A percentile compares a stretch with the other conserved stretches of the same genome.
Evolutionary conservation across 2,888 invertebrate species (phyloP).

Genomic region (Acanthosoma haemorrhoidale): DNA sequence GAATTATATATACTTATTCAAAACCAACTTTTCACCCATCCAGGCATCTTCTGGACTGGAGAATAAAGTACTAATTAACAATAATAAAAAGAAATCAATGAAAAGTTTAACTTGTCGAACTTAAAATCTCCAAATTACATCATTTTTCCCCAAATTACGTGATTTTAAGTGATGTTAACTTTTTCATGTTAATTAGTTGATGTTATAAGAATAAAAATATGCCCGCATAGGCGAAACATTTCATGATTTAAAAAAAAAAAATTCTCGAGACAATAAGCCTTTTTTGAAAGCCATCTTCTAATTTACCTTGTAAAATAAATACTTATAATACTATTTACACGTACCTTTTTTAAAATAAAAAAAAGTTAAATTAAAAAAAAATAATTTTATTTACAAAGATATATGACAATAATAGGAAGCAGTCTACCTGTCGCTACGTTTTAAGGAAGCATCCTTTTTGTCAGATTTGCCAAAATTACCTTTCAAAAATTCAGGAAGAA

Average conservation of each 20-base stretch:
- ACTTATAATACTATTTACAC: constrained; percentile 5
- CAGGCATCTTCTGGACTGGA: no score
- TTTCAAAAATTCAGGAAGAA: constrained; percentile 26
- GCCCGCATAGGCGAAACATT: neutral
- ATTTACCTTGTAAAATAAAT: constrained; percentile 11
- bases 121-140: no score
- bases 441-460: neutral
- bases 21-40: no score
- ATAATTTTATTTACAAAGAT: constrained; percentile 8
- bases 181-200: neutral
- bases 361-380: constrained; percentile 9
- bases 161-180: neutral
- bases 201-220: neutral
- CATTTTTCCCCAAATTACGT: no score
- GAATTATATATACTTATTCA: no score
- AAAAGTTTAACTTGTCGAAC: no score
- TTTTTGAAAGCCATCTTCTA: no score
- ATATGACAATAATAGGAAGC: neutral
- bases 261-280: no score
- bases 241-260: neutral
- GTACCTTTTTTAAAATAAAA: neutral
- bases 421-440: constrained; percentile 9
- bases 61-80: no score
- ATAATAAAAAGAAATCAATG: no score
- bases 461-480: constrained; percentile 13